Conservation (phyloP, 53 echinoderm and acorn worm genomes). For the Crossaster papposus region DNA sequence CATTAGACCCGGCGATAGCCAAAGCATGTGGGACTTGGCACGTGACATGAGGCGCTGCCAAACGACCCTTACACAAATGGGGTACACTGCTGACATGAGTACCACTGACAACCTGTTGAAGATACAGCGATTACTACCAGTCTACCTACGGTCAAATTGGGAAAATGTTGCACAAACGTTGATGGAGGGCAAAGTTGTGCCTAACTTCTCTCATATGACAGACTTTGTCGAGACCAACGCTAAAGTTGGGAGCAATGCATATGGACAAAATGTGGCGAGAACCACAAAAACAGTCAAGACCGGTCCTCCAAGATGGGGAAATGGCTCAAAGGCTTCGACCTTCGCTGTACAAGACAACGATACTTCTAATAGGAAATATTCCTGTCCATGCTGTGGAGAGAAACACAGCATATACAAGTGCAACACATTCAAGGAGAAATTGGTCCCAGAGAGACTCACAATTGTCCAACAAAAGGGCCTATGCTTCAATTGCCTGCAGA, state of each 20-base stretch:
- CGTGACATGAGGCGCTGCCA: conserved; percentile 80
- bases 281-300: too few species aligned
- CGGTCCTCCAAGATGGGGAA: conserved; percentile 19
- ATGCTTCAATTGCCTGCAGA: too few species aligned
- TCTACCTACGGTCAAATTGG: conserved; percentile 67
- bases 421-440: too few species aligned
- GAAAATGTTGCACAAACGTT: conserved; percentile 53
- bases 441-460: too few species aligned
- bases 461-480: too few species aligned
- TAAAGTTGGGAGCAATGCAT: too few species aligned
- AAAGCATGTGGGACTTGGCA: conserved; percentile 75
- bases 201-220: conserved; percentile 71
- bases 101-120: too few species aligned
- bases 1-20: conserved; percentile 35
- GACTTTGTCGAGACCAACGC: too few species aligned
- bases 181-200: conserved; percentile 64
- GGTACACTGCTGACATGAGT: too few species aligned
- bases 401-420: conserved; percentile 44
- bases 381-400: too few species aligned
- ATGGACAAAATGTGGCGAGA: too few species aligned
- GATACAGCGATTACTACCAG: conserved; percentile 65
- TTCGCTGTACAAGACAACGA: conserved; percentile 27
- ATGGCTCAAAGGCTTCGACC: not conserved
- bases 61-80: conserved; percentile 71
- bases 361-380: not conserved